Evolutionary conservation across 2,113 vertebrate species (phyloP).

Genomic region (Lutjanus erythropterus): DNA sequence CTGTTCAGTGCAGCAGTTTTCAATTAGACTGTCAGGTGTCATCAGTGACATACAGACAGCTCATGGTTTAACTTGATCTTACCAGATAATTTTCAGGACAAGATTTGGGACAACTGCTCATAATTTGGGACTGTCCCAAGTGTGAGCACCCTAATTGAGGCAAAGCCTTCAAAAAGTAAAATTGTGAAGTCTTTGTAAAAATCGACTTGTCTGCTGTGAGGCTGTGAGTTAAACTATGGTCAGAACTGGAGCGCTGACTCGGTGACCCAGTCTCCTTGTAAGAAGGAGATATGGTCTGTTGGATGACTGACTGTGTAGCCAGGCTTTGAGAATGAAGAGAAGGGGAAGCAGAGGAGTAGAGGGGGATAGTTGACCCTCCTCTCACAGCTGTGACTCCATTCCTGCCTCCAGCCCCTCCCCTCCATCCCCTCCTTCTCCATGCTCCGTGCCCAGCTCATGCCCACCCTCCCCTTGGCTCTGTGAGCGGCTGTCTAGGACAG

Average conservation of each 20-base stretch:
- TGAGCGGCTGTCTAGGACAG: constrained; percentile 72
- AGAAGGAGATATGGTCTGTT: neutral
- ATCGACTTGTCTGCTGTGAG: neutral
- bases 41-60: no score
- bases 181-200: neutral
- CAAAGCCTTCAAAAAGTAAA: no score
- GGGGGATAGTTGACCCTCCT: constrained; percentile 5
- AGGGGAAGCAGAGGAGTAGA: neutral
- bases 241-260: neutral
- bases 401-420: neutral
- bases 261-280: neutral
- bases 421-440: neutral
- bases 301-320: neutral
- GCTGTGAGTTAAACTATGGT: neutral
- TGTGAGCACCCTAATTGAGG: no score
- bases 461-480: constrained; percentile 31
- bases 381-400: constrained; percentile 46
- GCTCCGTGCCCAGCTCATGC: constrained; percentile 35
- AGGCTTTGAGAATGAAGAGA: neutral
- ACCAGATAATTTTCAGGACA: no score
- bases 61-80: no score
- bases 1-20: no score
- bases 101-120: no score
- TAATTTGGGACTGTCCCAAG: no score
- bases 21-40: no score